Percentiles rank a stretch among this genome's conserved stretches.
phyloP scores from a whole-genome alignment of 1,140 invertebrate genomes.

The Aethina tumida region DNA sequence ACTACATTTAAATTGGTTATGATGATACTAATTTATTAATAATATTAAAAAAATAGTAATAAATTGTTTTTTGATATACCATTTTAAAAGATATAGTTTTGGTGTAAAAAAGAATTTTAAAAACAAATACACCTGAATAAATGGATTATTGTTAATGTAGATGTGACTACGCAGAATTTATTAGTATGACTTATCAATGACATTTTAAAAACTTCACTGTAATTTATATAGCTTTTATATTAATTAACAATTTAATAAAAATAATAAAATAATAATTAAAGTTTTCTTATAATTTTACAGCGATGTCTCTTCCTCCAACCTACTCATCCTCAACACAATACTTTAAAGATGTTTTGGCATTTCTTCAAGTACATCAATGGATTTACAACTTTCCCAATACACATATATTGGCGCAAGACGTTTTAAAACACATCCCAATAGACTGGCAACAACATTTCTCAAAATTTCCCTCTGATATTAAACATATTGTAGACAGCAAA shows the following conservation, averaged over 20 bases:
- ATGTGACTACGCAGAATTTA: no score
- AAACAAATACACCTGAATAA: slow-evolving; percentile 3
- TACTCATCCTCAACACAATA: slow-evolving; percentile 37
- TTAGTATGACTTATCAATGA: no score
- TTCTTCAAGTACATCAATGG: slow-evolving; percentile 52
- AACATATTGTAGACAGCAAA: slow-evolving; percentile 30
- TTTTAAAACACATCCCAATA: slow-evolving; percentile 44
- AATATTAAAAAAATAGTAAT: no score
- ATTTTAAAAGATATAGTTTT: no score
- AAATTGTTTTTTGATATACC: no score
- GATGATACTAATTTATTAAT: no score
- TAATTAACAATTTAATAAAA: not conserved
- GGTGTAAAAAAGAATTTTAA: not conserved
- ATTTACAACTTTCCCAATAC: slow-evolving; percentile 57
- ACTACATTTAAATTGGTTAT: no score
- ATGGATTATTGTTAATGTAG: slow-evolving; percentile 3
- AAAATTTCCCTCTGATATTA: slow-evolving; percentile 38
- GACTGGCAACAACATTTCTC: slow-evolving; percentile 42
- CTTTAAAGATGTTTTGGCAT: slow-evolving; percentile 44
- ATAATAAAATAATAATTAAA: slow-evolving; percentile 1
- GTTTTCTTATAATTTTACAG: not conserved
- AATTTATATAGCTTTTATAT: no score
- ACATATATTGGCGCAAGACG: slow-evolving; percentile 45
- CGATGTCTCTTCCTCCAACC: slow-evolving; percentile 20
- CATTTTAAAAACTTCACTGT: no score